Conservation (phyloP, 2,888 invertebrate genomes). For the Eristalis intricaria region DNA sequence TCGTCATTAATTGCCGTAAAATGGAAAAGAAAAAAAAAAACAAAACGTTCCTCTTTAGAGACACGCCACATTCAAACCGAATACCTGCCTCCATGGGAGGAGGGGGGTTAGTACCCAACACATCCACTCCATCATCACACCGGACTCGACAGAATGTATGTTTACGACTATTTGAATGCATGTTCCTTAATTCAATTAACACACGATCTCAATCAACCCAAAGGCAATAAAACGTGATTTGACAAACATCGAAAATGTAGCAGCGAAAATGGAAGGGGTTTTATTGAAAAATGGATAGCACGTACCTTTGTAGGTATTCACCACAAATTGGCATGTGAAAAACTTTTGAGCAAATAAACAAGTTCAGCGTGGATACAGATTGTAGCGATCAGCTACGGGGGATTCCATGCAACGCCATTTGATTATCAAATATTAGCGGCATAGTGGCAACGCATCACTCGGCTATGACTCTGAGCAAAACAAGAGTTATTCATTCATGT, state of each 20-base stretch:
- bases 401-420: conserved; percentile 21
- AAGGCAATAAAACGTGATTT: not conserved
- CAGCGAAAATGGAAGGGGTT: not conserved
- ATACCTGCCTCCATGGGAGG: not conserved
- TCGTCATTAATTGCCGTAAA: not conserved
- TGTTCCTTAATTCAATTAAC: not conserved
- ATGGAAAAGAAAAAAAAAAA: not conserved
- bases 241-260: not conserved
- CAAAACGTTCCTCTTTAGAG: not conserved
- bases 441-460: not conserved
- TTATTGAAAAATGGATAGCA: not conserved
- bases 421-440: not conserved
- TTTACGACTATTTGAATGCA: not conserved
- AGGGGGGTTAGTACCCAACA: not conserved
- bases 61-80: not conserved
- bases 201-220: not conserved
- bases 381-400: not conserved
- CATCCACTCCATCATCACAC: not conserved
- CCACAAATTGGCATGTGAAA: conserved; percentile 1
- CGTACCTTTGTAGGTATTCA: not conserved
- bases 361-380: not conserved
- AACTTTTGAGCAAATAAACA: conserved; percentile 13
- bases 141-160: not conserved
- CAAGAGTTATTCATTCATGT: too few species aligned
- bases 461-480: too few species aligned